Evolutionary conservation across 2,113 vertebrate genomes (phyloP).

Genomic region (Plestiodon gilberti): DNA sequence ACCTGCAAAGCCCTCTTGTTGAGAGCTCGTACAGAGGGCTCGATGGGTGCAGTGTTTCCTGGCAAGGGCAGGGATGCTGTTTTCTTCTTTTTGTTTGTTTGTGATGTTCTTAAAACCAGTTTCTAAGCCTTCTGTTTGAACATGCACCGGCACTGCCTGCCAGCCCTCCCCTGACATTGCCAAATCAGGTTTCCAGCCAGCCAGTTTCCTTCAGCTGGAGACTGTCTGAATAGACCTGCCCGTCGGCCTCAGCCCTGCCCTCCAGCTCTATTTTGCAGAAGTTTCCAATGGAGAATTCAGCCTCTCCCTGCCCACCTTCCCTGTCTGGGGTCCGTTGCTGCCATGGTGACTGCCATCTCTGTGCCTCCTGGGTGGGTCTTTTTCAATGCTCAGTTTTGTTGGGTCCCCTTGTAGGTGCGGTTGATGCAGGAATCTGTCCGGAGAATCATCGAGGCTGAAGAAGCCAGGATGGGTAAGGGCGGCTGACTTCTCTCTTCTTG

Average conservation of each 20-base stretch:
- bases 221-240: not conserved
- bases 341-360: not conserved
- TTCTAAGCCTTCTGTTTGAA: not conserved
- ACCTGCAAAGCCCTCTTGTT: not conserved
- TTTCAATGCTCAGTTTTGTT: not conserved
- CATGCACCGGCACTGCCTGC: no score
- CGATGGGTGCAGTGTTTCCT: not conserved
- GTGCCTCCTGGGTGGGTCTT: not conserved
- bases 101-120: not conserved
- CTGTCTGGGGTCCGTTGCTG: constrained; percentile 1
- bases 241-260: not conserved
- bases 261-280: not conserved
- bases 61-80: not conserved
- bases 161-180: no score
- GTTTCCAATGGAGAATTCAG: not conserved
- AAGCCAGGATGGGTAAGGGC: constrained; percentile 92
- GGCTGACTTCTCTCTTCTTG: not conserved
- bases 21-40: not conserved
- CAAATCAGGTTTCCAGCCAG: not conserved
- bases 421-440: constrained; percentile 98
- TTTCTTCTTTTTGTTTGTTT: not conserved
- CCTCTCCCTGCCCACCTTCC: no score
- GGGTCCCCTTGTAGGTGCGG: constrained; percentile 80
- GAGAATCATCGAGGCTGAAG: constrained; percentile 94
- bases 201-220: no score